Evolutionary conservation across 2,888 invertebrate genomes (phyloP).

Genomic region (Priapulus caudatus): DNA sequence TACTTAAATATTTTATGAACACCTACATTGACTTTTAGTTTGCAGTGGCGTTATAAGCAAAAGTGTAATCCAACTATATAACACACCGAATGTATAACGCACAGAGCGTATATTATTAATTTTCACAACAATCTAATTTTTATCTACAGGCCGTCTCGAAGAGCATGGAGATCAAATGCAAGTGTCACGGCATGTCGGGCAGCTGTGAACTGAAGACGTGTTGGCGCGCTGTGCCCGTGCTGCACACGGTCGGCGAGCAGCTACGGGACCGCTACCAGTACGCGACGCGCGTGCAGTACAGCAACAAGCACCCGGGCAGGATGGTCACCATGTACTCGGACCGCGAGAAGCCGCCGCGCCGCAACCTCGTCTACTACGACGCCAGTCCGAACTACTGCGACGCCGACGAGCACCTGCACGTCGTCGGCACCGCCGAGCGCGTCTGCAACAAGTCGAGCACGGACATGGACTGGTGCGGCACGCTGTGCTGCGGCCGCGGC

Average conservation of each 20-base stretch:
- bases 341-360: slow-evolving; percentile 15
- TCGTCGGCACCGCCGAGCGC: slow-evolving; percentile 33
- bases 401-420: background rate
- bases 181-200: slow-evolving; percentile 36
- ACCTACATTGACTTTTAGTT: too few species aligned
- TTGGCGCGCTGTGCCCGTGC: slow-evolving; percentile 30
- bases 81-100: too few species aligned
- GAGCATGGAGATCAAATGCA: slow-evolving; percentile 28
- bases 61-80: too few species aligned
- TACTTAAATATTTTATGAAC: too few species aligned
- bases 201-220: slow-evolving; percentile 35
- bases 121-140: too few species aligned
- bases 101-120: too few species aligned
- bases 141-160: slow-evolving; percentile 26
- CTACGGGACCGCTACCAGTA: slow-evolving; percentile 30
- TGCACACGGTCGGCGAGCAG: slow-evolving; percentile 25
- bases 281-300: slow-evolving; percentile 24
- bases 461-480: slow-evolving; percentile 32
- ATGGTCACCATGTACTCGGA: background rate
- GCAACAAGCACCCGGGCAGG: too few species aligned
- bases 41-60: too few species aligned
- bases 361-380: slow-evolving; percentile 33
- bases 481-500: slow-evolving; percentile 37
- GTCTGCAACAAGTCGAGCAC: slow-evolving; percentile 31
- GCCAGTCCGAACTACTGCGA: slow-evolving; percentile 36